Conservation (phyloP, 2,113 vertebrate genomes). For the Stomatorhinus ivindoensis region DNA sequence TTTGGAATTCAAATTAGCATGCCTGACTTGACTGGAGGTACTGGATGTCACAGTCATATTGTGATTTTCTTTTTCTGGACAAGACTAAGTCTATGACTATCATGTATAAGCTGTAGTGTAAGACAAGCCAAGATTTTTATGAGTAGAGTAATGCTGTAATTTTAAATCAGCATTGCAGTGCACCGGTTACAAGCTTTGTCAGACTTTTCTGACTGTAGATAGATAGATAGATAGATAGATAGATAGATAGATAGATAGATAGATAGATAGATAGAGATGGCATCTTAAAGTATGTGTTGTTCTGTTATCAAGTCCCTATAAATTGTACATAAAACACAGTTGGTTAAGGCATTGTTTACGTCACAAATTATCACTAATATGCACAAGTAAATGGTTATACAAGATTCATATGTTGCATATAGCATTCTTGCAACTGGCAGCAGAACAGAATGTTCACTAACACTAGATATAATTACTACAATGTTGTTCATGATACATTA, state of each 20-base stretch:
- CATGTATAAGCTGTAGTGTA: too few relatives aligned
- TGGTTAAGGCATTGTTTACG: background rate
- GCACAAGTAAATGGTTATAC: background rate
- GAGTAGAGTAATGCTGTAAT: background rate
- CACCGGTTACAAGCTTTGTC: too few relatives aligned
- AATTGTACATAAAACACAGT: background rate
- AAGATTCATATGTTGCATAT: background rate
- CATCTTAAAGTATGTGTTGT: background rate
- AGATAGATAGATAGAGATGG: background rate
- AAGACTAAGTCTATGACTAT: background rate
- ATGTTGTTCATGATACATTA: background rate
- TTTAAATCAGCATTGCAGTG: background rate
- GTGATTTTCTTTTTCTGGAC: background rate
- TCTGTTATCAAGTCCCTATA: background rate
- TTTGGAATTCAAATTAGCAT: background rate
- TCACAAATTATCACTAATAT: background rate
- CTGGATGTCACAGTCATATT: background rate
- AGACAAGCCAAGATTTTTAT: background rate
- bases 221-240: background rate
- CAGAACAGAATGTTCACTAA: background rate
- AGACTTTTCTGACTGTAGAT: background rate
- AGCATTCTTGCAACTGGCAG: background rate
- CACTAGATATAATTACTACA: background rate
- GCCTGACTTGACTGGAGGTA: background rate
- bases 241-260: background rate